phyloP scores from a whole-genome alignment of 2,888 invertebrate genomes.

The Eudasyphora cyanicolor region DNA sequence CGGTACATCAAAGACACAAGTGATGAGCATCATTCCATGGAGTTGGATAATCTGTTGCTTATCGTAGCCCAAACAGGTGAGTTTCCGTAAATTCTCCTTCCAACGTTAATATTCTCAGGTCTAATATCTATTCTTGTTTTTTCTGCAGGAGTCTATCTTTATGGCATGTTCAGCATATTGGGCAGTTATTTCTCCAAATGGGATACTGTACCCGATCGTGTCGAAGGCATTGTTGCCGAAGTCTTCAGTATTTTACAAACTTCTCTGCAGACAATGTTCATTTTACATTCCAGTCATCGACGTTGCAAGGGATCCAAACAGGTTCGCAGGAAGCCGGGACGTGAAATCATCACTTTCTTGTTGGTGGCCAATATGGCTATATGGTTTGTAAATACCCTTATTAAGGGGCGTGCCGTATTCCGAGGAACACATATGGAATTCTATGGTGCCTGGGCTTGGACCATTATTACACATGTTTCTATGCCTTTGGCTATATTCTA shows the following conservation, averaged over 20 bases:
- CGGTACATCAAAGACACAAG: constrained; percentile 82
- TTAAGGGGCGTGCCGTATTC: constrained; percentile 91
- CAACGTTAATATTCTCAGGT: not conserved
- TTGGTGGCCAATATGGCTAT: constrained; percentile 90
- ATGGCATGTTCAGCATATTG: constrained; percentile 92
- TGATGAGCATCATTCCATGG: constrained; percentile 80
- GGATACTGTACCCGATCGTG: constrained; percentile 80
- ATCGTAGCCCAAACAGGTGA: constrained; percentile 91
- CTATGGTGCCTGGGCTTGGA: constrained; percentile 94
- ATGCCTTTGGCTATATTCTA: constrained; percentile 95
- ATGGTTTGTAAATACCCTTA: constrained; percentile 92
- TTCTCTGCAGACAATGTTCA: constrained; percentile 89
- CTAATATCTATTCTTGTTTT: not conserved
- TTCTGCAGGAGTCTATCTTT: constrained; percentile 85
- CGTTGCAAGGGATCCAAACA: constrained; percentile 87
- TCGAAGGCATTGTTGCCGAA: constrained; percentile 86
- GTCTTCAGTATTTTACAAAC: constrained; percentile 89
- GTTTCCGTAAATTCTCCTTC: not conserved
- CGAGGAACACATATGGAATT: constrained; percentile 90
- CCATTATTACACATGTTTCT: constrained; percentile 92
- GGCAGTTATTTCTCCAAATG: constrained; percentile 80
- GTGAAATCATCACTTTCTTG: constrained; percentile 92
- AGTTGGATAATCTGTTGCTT: constrained; percentile 89
- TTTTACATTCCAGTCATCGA: constrained; percentile 88
- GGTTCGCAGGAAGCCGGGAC: constrained; percentile 88